Evolutionary conservation across 2,113 vertebrate genomes (phyloP).

Genomic region (Sminthopsis crassicaudata): DNA sequence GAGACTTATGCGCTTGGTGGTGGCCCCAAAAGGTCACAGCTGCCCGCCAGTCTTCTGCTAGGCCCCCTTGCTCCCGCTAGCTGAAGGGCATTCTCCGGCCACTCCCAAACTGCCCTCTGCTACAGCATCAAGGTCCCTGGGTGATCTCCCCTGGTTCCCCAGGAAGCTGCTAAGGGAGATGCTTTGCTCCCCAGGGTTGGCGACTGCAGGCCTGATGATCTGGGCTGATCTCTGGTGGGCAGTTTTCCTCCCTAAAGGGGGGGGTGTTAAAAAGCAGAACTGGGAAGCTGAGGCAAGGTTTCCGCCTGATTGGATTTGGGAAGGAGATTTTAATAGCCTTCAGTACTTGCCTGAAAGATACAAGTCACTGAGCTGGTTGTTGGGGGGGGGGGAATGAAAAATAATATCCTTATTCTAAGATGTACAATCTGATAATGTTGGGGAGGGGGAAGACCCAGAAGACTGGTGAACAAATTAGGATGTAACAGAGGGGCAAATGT

Average conservation of each 20-base stretch:
- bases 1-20: not conserved
- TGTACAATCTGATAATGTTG: not conserved
- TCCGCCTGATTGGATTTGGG: not conserved
- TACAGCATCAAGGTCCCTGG: no score
- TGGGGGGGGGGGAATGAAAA: not conserved
- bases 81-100: no score
- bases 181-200: not conserved
- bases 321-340: not conserved
- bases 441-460: no score
- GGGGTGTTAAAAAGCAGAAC: constrained; percentile 3
- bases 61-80: not conserved
- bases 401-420: not conserved
- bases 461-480: not conserved
- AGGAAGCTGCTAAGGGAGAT: not conserved
- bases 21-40: no score
- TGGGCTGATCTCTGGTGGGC: not conserved
- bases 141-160: not conserved
- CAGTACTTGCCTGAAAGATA: no score
- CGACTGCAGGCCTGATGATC: not conserved
- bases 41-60: no score
- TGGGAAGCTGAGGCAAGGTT: not conserved
- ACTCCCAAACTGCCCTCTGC: not conserved
- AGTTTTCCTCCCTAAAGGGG: not conserved
- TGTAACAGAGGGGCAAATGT: not conserved
- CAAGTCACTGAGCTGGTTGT: not conserved